These are phyloP conservation scores for Leptopilina boulardi DNA, from an alignment of 1,140 invertebrate genomes.

Conservation along the genomic window DNA sequence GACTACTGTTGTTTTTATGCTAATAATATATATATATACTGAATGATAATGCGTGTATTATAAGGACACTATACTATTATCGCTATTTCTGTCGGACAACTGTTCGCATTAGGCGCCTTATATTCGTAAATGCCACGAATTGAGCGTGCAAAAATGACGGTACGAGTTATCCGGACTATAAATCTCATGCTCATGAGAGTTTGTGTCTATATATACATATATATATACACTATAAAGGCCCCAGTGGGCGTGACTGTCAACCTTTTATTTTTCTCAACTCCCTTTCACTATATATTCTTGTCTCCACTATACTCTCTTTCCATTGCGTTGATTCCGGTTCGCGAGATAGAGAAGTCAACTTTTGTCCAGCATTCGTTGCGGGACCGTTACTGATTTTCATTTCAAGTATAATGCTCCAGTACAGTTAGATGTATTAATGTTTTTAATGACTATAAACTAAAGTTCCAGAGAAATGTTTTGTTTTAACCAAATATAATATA, in stretches of 20 bases:
- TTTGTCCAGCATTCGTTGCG: conserved; percentile 70
- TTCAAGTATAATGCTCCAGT: conserved; percentile 56
- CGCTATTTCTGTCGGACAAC: not conserved
- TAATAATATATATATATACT: too few species aligned
- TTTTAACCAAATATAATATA: too few species aligned
- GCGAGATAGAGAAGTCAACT: conserved; percentile 70
- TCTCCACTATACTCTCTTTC: conserved; percentile 45
- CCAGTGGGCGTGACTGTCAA: conserved; percentile 63
- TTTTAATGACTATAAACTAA: too few species aligned
- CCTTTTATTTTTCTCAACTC: conserved; percentile 52
- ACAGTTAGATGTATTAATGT: conserved; percentile 37
- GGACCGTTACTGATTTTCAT: conserved; percentile 64
- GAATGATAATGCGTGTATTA: not conserved
- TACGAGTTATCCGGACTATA: conserved; percentile 67
- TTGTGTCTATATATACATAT: too few species aligned
- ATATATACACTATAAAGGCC: conserved; percentile 40
- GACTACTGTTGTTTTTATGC: conserved; percentile 29
- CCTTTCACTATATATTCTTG: conserved; percentile 9
- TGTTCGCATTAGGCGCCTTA: conserved; percentile 36
- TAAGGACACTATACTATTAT: not conserved
- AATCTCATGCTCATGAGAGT: conserved; percentile 57
- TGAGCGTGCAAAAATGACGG: conserved; percentile 72
- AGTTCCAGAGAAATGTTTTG: too few species aligned
- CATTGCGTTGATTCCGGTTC: conserved; percentile 36
- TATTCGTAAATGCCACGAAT: conserved; percentile 58